Percentiles rank a stretch among this genome's conserved stretches.
Evolutionary conservation across 2,113 vertebrate genomes (phyloP).

Genomic region (Chaenogobius annularis): DNA sequence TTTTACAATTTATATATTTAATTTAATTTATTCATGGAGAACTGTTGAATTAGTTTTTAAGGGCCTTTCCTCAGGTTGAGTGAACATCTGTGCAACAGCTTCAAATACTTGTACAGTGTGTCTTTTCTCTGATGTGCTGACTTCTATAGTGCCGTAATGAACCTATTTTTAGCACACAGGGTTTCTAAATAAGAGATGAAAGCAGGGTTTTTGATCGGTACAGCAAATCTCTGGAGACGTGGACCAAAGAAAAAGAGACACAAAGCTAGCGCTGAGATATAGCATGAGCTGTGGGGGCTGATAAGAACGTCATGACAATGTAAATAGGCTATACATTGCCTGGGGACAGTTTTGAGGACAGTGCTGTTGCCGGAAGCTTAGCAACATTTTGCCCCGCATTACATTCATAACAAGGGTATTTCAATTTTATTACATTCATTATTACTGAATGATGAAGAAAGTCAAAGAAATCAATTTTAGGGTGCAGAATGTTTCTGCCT

Average conservation of each 20-base stretch:
- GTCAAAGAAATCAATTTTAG: slow-evolving; percentile 6
- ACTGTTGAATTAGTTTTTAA: background rate
- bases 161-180: slow-evolving; percentile 59
- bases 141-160: slow-evolving; percentile 31
- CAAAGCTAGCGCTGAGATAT: slow-evolving; percentile 17
- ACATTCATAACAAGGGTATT: background rate
- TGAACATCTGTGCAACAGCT: background rate
- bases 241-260: slow-evolving; percentile 24
- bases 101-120: background rate
- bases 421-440: background rate
- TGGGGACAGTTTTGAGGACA: background rate
- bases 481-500: slow-evolving; percentile 25
- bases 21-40: background rate
- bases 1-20: background rate
- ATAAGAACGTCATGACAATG: slow-evolving; percentile 12
- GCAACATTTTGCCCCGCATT: background rate
- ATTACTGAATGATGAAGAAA: slow-evolving; percentile 2
- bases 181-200: slow-evolving; percentile 67
- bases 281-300: slow-evolving; percentile 16
- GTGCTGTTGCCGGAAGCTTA: background rate
- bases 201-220: slow-evolving; percentile 51
- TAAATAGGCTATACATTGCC: background rate
- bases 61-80: background rate
- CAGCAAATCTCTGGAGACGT: slow-evolving; percentile 27
- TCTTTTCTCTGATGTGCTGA: slow-evolving; percentile 18